phyloP scores from a whole-genome alignment of 2,888 invertebrate species.

The Teleiodes luculella region DNA sequence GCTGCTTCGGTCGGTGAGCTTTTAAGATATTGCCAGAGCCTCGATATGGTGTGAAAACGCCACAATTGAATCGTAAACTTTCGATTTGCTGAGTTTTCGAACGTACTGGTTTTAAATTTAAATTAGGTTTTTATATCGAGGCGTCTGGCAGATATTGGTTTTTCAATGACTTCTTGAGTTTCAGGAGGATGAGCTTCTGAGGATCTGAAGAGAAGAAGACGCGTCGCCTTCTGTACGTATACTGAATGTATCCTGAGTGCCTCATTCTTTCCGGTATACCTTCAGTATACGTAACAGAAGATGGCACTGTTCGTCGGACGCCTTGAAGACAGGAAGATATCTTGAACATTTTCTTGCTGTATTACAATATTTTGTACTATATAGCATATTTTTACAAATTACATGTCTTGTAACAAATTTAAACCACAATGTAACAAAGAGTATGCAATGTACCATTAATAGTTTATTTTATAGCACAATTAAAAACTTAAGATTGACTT shows the following conservation, averaged over 20 bases:
- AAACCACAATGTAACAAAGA: too few relatives aligned
- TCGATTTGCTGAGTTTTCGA: conserved; percentile 23
- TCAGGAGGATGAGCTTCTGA: conserved; percentile 26
- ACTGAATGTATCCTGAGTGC: conserved; percentile 99
- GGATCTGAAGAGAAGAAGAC: conserved; percentile 66
- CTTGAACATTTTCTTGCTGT: conserved; percentile 24
- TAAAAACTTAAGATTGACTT: too few relatives aligned
- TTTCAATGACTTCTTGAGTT: conserved; percentile 25
- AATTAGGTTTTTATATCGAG: background rate
- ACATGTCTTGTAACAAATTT: too few relatives aligned
- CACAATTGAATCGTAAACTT: conserved; percentile 44
- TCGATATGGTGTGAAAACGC: conserved; percentile 48
- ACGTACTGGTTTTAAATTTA: conserved; percentile 2
- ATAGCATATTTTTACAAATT: background rate
- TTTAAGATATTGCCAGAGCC: conserved; percentile 61
- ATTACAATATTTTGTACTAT: background rate
- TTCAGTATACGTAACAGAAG: conserved; percentile 99
- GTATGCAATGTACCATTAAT: too few relatives aligned
- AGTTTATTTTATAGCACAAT: too few relatives aligned
- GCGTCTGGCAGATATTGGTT: conserved; percentile 9
- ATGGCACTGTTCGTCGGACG: conserved; percentile 85
- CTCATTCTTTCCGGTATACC: conserved; percentile 98
- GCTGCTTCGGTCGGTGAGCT: conserved; percentile 57
- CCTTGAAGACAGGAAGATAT: conserved; percentile 26
- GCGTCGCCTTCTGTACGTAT: conserved; percentile 98